A percentile compares a stretch with the other conserved stretches of the same genome.
Conservation (phyloP, 2,888 invertebrate species). For the Drosophila helvetica region DNA sequence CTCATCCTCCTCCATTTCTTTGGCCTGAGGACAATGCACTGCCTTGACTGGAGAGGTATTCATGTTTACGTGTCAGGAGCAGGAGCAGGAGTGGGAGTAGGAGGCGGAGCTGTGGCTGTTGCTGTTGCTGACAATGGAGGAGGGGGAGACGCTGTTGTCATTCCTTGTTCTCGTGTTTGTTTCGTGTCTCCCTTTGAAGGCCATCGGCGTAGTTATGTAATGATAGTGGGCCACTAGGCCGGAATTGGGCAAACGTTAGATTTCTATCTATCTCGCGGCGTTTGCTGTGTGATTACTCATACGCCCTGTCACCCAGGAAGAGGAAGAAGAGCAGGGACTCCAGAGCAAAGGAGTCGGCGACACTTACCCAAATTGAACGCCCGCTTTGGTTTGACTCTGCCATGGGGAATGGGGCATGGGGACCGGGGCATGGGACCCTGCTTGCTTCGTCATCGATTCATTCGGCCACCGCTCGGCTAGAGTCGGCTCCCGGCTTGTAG, state of each 20-base stretch:
- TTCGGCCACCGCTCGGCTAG: conserved; percentile 43
- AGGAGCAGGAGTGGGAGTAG: neutral
- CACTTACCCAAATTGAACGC: conserved; percentile 77
- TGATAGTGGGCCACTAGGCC: conserved; percentile 57
- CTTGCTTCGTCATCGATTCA: conserved; percentile 40
- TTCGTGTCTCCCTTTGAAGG: conserved; percentile 55
- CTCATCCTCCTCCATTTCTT: neutral
- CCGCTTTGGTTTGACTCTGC: conserved; percentile 22
- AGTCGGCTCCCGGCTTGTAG: neutral
- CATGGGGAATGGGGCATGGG: conserved; percentile 12
- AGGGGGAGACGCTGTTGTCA: conserved; percentile 37
- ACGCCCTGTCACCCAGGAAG: conserved; percentile 47
- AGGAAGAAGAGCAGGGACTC: conserved; percentile 1
- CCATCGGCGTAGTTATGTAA: conserved; percentile 66
- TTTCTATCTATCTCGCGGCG: conserved; percentile 70
- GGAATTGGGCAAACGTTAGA: conserved; percentile 70
- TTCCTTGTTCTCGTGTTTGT: conserved; percentile 37
- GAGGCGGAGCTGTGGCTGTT: neutral
- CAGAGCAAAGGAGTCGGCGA: conserved; percentile 41
- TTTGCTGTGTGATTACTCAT: conserved; percentile 70
- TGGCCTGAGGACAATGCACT: conserved; percentile 75
- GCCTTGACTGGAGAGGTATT: conserved; percentile 58
- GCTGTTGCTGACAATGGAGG: neutral
- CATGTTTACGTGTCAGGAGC: conserved; percentile 2
- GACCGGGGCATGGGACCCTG: conserved; percentile 7